Percentiles rank a stretch among this genome's conserved stretches.
Conservation (phyloP, 2,888 invertebrate species). For the Drosophila seclusa region DNA sequence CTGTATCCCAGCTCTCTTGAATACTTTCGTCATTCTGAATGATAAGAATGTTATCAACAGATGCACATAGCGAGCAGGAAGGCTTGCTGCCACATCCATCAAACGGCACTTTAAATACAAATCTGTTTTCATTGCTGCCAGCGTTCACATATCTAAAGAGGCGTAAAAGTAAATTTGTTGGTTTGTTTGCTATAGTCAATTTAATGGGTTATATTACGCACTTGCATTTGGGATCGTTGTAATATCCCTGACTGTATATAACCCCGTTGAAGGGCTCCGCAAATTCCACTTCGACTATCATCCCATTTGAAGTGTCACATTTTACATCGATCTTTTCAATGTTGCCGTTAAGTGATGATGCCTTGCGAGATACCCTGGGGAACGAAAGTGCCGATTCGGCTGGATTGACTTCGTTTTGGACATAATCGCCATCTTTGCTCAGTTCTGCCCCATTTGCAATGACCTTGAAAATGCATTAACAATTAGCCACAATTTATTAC, state of each 20-base stretch:
- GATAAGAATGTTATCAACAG: conserved; percentile 88
- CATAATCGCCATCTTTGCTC: conserved; percentile 22
- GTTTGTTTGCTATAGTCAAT: neutral
- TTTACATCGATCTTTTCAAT: conserved; percentile 88
- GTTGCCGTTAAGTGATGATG: conserved; percentile 81
- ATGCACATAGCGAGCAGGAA: conserved; percentile 87
- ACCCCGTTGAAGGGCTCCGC: conserved; percentile 88
- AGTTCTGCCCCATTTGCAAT: conserved; percentile 48
- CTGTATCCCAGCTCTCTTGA: conserved; percentile 89
- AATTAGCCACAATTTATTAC: conserved; percentile 27
- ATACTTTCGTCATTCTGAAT: conserved; percentile 89
- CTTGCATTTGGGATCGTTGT: conserved; percentile 88
- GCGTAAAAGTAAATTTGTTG: neutral
- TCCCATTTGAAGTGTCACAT: conserved; percentile 86
- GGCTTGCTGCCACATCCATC: conserved; percentile 88
- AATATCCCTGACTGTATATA: conserved; percentile 90
- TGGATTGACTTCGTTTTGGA: conserved; percentile 44
- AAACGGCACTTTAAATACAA: conserved; percentile 88
- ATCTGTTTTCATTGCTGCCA: conserved; percentile 87
- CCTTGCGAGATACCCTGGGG: conserved; percentile 43
- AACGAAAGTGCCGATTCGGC: conserved; percentile 42
- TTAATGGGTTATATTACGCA: conserved; percentile 6
- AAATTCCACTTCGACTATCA: conserved; percentile 88
- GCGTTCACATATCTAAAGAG: conserved; percentile 87
- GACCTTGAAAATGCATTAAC: conserved; percentile 43